phyloP scores from a whole-genome alignment of 92 coral and sea anemone genomes.

The Epizoanthus rinbou region DNA sequence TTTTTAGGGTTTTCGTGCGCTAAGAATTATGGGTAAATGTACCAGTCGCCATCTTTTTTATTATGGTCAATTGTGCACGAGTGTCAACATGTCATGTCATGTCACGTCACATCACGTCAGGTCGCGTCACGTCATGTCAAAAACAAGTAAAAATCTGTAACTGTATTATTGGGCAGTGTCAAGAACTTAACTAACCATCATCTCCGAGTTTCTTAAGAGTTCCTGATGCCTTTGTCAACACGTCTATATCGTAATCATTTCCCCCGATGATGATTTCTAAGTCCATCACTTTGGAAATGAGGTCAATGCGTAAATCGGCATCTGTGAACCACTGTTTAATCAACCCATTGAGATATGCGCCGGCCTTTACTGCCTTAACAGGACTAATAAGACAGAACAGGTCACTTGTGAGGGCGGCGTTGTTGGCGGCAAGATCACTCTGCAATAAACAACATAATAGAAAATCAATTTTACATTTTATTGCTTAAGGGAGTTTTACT shows the following conservation, averaged over 20 bases:
- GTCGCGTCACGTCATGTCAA: too few species aligned
- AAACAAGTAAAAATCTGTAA: too few species aligned
- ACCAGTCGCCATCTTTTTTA: too few species aligned
- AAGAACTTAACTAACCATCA: too few species aligned
- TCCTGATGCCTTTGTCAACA: slow-evolving; percentile 7
- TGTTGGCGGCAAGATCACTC: slow-evolving; percentile 49
- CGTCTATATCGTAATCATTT: slow-evolving; percentile 35
- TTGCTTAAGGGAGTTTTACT: background rate
- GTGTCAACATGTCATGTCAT: too few species aligned
- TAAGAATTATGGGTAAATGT: too few species aligned
- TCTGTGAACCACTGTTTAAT: slow-evolving; percentile 36
- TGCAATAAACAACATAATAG: background rate
- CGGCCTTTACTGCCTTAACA: background rate
- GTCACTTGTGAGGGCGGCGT: slow-evolving; percentile 29
- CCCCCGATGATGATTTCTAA: slow-evolving; percentile 48
- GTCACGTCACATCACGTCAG: too few species aligned
- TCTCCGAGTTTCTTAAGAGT: too few species aligned
- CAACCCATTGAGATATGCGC: slow-evolving; percentile 41
- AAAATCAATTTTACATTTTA: background rate
- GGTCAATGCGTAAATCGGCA: slow-evolving; percentile 46
- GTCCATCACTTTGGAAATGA: slow-evolving; percentile 49
- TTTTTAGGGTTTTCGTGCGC: too few species aligned
- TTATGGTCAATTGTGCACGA: too few species aligned
- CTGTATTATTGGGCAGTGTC: too few species aligned
- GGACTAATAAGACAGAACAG: slow-evolving; percentile 37